A percentile compares a stretch with the other conserved stretches of the same genome.
These are phyloP conservation scores for Macrocentrus cingulum DNA, from an alignment of 1,140 invertebrate genomes.

Conservation along the genomic window DNA sequence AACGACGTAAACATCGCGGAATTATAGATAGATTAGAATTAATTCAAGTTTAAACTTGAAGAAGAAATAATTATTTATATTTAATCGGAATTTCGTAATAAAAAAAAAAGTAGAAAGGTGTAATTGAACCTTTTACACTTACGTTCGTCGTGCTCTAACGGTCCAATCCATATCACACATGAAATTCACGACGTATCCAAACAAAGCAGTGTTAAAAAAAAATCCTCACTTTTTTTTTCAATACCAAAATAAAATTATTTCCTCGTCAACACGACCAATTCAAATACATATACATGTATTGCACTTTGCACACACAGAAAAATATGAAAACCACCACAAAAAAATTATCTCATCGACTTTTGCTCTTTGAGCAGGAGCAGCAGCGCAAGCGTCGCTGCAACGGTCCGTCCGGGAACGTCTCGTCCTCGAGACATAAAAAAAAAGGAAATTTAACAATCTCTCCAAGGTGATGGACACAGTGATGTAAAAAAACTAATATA, in stretches of 20 bases:
- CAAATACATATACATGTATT: slow-evolving; percentile 27
- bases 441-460: neutral
- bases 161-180: slow-evolving; percentile 55
- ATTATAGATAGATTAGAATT: too few relatives aligned
- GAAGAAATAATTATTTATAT: too few relatives aligned
- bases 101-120: too few relatives aligned
- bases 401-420: slow-evolving; percentile 22
- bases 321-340: neutral
- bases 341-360: slow-evolving; percentile 14
- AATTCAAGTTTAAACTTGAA: too few relatives aligned
- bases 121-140: slow-evolving; percentile 49
- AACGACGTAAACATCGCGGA: too few relatives aligned
- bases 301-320: slow-evolving; percentile 39
- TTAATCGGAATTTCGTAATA: too few relatives aligned
- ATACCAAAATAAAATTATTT: too few relatives aligned
- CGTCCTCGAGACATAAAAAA: slow-evolving; percentile 23
- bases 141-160: slow-evolving; percentile 56
- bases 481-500: neutral
- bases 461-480: too few relatives aligned
- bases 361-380: neutral
- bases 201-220: neutral
- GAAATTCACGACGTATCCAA: slow-evolving; percentile 49
- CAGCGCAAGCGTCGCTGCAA: slow-evolving; percentile 21
- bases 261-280: neutral
- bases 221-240: neutral